Evolutionary conservation across 2,797 vertebrate species (phyloP), one percentile per base, ranked within the genome.

Genomic region (Parauchenoglanis punctatus): DNA sequence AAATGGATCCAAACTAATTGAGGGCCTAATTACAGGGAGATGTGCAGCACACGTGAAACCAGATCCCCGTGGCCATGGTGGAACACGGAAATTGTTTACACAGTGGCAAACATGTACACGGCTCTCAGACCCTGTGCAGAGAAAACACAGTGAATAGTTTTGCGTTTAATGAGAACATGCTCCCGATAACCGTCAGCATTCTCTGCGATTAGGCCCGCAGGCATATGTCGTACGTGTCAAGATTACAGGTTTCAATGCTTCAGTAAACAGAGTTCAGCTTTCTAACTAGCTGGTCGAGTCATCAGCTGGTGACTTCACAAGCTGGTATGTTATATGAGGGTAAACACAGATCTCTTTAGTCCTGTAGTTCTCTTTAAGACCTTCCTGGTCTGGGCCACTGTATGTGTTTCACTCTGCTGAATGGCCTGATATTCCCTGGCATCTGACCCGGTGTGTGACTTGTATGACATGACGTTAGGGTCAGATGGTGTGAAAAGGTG

Each of bases 11-110:
- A 93, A 95, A 94, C 96, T 97, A 97, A 97, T 97, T 96, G 96
- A 44, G 84, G 95, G 96, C 95, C 94, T 98, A 98, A 99, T 98
- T 98, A 96, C 96, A 95, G 94, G 96, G 96, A 97, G 97, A 97
- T 97, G 97, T 98, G 97, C 96, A 65, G 92, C 94, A 97, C 96
- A 97, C 96, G 97, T 98, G 98, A 96, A 98, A 97, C 96, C 85
- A 7, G 96, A 97, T 97, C 97, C 96, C 95, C 86, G 86, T 85
- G 95, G 97, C 96, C 96, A 95, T 94, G 95, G 93, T 91, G 91
- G 93, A 94, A 94, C 76, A 67, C 84, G 87, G 92, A 91, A 93
- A 95, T 31, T 96, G 96, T 97, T 97, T 97, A 97, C 96, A 96
- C 82, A 96, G 95, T 92, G 91, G 93, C 96, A 95, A 94, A 93